Conservation (phyloP, 2,113 vertebrate genomes). For the Ploceus nigricollis region DNA sequence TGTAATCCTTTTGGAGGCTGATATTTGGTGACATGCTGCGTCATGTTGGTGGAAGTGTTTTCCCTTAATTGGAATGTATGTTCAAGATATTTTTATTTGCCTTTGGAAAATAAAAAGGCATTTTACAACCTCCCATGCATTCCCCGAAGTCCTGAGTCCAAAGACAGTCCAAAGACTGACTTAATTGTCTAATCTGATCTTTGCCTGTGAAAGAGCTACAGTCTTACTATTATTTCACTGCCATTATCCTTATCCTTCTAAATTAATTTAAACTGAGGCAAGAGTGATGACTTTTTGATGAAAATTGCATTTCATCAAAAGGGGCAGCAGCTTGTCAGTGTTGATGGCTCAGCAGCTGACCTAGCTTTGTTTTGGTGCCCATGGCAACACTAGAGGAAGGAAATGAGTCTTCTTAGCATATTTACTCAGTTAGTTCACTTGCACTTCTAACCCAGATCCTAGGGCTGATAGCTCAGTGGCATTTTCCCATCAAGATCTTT, state of each 20-base stretch:
- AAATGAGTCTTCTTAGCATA: not conserved
- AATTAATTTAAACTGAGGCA: not conserved
- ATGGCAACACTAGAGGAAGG: constrained; percentile 39
- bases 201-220: not conserved
- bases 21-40: not conserved
- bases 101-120: not conserved
- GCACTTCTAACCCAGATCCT: constrained; percentile 15
- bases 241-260: not conserved
- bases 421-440: constrained; percentile 54
- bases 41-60: not conserved
- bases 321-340: not conserved
- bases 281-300: not conserved
- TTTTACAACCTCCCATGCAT: not conserved
- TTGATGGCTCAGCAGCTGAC: not conserved
- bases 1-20: not conserved
- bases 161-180: not conserved
- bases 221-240: not conserved
- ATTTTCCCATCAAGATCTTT: constrained; percentile 12
- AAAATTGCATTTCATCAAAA: not conserved
- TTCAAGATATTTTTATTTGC: not conserved
- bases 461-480: not conserved
- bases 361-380: constrained; percentile 30
- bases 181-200: not conserved
- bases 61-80: not conserved
- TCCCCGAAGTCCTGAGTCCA: not conserved